Evolutionary conservation across 2,888 invertebrate species (phyloP).

Genomic region (Hartigia nigra): DNA sequence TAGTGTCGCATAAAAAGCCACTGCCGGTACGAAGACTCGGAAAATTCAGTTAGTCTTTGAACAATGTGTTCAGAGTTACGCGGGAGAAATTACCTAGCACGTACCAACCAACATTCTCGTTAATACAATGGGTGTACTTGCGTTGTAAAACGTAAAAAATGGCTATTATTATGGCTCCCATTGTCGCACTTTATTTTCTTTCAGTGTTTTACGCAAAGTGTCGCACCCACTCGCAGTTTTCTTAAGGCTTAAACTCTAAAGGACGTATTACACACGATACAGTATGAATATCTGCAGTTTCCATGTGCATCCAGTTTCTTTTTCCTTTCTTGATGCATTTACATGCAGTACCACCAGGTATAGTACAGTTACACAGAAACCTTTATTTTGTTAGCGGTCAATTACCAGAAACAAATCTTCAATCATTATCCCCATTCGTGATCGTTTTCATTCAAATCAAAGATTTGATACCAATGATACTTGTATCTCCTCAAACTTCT

Average conservation of each 20-base stretch:
- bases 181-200: slow-evolving; percentile 22
- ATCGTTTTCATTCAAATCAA: neutral
- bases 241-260: neutral
- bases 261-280: neutral
- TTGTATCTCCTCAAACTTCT: neutral
- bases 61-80: slow-evolving; percentile 29
- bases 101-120: slow-evolving; percentile 6
- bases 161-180: slow-evolving; percentile 39
- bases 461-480: neutral
- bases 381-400: neutral
- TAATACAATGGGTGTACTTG: slow-evolving; percentile 34
- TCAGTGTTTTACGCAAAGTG: slow-evolving; percentile 4
- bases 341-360: neutral
- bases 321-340: neutral
- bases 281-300: neutral
- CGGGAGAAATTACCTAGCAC: slow-evolving; percentile 22
- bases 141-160: slow-evolving; percentile 47
- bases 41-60: slow-evolving; percentile 7
- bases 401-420: neutral
- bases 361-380: neutral
- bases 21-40: neutral
- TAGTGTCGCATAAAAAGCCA: neutral
- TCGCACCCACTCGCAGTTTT: slow-evolving; percentile 3
- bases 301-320: neutral
- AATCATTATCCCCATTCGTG: neutral